Evolutionary conservation across 1,140 invertebrate genomes (phyloP).

Genomic region (Heliconius hewitsoni): DNA sequence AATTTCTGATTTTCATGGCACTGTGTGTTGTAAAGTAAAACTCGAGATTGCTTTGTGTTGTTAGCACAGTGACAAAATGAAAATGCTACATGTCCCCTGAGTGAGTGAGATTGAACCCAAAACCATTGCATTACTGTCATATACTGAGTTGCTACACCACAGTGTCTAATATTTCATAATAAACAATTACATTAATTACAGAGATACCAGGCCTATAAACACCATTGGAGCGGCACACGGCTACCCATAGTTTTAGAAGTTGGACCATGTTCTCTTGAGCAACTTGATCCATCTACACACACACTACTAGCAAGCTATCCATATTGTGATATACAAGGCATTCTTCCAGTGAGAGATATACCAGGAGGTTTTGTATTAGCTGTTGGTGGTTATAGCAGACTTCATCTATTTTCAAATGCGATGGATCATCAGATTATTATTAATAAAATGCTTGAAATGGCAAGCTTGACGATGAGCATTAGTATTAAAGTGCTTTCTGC

Average conservation of each 20-base stretch:
- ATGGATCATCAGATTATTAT: conserved; percentile 92
- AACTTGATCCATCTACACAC: conserved; percentile 92
- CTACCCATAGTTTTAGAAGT: conserved; percentile 94
- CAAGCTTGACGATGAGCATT: conserved; percentile 90
- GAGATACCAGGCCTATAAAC: conserved; percentile 95
- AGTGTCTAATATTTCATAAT: neutral
- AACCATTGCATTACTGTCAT: no score
- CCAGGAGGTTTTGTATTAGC: conserved; percentile 93
- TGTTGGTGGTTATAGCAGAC: conserved; percentile 91
- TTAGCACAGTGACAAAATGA: no score
- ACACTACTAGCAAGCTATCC: conserved; percentile 92
- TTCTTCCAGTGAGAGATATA: conserved; percentile 85
- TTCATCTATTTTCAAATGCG: conserved; percentile 93
- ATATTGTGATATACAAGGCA: conserved; percentile 87
- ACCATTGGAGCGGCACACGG: conserved; percentile 96
- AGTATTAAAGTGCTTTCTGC: conserved; percentile 91
- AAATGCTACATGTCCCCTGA: no score
- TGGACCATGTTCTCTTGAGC: conserved; percentile 93
- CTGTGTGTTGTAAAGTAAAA: no score
- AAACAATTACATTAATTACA: conserved; percentile 70
- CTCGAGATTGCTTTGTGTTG: no score
- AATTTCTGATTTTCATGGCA: no score
- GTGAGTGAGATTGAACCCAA: no score
- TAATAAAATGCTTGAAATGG: conserved; percentile 91
- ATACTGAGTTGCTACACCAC: no score